Percentiles rank a stretch among this genome's conserved stretches.
These are phyloP conservation scores for Australoheros scitulus DNA, from an alignment of 2,113 vertebrate genomes.

Conservation along the genomic window DNA sequence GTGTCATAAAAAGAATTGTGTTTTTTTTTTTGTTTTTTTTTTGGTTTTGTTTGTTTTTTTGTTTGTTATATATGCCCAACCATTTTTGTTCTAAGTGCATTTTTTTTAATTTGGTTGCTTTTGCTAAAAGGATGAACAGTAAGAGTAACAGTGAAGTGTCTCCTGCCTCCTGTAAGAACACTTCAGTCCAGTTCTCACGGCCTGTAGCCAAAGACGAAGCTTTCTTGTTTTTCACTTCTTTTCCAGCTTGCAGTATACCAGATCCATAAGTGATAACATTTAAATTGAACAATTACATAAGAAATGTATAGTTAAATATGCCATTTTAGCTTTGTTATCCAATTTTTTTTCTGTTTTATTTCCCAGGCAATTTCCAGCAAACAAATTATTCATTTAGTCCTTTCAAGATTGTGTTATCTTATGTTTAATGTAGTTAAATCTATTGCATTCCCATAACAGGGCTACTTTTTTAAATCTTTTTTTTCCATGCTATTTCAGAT, in stretches of 20 bases:
- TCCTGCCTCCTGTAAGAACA: constrained; percentile 24
- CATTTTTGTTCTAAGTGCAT: constrained; percentile 76
- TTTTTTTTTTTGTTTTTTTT: neutral
- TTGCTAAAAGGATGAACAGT: constrained; percentile 89
- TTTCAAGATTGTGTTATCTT: constrained; percentile 22
- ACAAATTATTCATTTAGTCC: constrained; percentile 25
- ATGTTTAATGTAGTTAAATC: constrained; percentile 6
- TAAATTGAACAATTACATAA: neutral
- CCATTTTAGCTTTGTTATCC: neutral
- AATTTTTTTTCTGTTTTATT: constrained; percentile 6
- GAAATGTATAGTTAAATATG: neutral
- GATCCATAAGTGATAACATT: neutral
- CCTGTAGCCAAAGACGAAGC: neutral
- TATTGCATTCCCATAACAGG: constrained; percentile 4
- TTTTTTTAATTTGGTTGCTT: constrained; percentile 68
- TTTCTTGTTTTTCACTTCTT: neutral
- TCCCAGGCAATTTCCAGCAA: constrained; percentile 24
- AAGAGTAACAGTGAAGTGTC: constrained; percentile 12
- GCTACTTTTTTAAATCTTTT: neutral
- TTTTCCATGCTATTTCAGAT: constrained; percentile 10
- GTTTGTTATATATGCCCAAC: constrained; percentile 70
- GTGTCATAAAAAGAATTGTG: constrained; percentile 73
- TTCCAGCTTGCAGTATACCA: neutral
- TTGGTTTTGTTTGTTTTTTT: constrained; percentile 66
- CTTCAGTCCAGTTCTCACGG: neutral